Evolutionary conservation across 2,797 vertebrate species (phyloP), one percentile per base, ranked within the genome.

Genomic region (Parambassis ranga): DNA sequence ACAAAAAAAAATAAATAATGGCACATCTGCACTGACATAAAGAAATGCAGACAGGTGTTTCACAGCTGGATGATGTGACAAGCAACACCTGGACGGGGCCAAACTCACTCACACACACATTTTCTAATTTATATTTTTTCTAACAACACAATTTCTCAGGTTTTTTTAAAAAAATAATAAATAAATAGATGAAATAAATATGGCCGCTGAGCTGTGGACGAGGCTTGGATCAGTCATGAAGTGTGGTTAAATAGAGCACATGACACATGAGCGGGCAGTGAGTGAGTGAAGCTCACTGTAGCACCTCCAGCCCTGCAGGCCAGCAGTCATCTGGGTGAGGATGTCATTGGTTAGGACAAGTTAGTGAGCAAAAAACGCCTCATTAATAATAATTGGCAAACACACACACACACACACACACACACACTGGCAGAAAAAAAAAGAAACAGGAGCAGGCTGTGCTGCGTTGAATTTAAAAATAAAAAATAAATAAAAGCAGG

Each of bases 61-160:
- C 84, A 86, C 88, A 88, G 92, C 88, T 90, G 89, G 91, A 84
- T 66, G 91, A 84, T 66, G 67, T 77, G 78, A 87, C 82, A 79
- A 85, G 79, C 73, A 88, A 89, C 91, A 93, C 89, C 90, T 89
- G 90, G 89, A 77, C 42, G 78, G 81, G 77, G 77, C 61, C 41
- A 47, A 64, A 64, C 61, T 64, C n/a, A n/a, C 50, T 55, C 33
- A 73, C 83, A 82, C 62, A 71, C 84, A n/a, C n/a, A n/a, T n/a
- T n/a, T n/a, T n/a, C n/a, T n/a, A n/a, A n/a, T n/a, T n/a, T n/a
- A n/a, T n/a, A n/a, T n/a, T n/a, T n/a, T n/a, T n/a, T n/a, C n/a
- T n/a, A n/a, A n/a, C n/a, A n/a, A n/a, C n/a, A n/a, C 15, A 1
- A 74, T 44, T 50, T 55, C 32, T 62, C 27, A 9, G 22, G 33